Base-by-base conservation (phyloP, 2,113 vertebrate genomes). In the Carassius carassius region DNA sequence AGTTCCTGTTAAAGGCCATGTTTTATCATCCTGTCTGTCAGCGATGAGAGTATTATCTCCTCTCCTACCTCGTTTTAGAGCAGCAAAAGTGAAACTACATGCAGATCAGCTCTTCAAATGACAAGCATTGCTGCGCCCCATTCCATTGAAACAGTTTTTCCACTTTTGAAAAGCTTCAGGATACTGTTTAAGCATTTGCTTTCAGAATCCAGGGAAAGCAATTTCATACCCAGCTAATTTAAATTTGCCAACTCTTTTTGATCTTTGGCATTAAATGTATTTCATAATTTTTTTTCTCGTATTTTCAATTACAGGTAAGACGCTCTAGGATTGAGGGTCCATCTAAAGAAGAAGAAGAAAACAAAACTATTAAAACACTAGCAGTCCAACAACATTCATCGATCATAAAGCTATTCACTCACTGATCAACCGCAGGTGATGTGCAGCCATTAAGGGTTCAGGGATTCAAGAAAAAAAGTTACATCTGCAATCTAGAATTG, bases 251-350 rank as follows among this genome's bases (percentile, higher is more conserved):
- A 75, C 85, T 92, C n/a, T 81, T 89, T 92, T 90, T 91, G 87
- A 91, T 92, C 89, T 90, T 86, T 84, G 88, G 86, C 69, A 90
- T 90, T 91, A 92, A 87, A 84, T 83, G 83, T 69, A 89, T 91
- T 89, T 86, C 88, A 91, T 90, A 90, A 91, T 88, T 91, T 88
- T 76, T 81, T 47, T 63, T 47, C 78, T 87, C 75, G 69, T 84
- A 56, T 89, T 91, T 91, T 93, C 91, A 91, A 90, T 92, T 89
- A 90, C 90, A 91, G 86, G 90, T 92, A 85, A 62, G 75, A 72
- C 78, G 70, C 88, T 81, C 63, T 51, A 77, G 87, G 81, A 82
- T 77, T 63, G 75, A 74, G 62, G 21, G 35, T 14, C 41, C 85
- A 75, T 86, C 54, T 73, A 41, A 81, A 75, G 21, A 19, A 67